A percentile compares a stretch with the other conserved stretches of the same genome.
These are phyloP conservation scores for Myoxocephalus aenaeus DNA, from an alignment of 2,797 vertebrate genomes.

Conservation along the genomic window DNA sequence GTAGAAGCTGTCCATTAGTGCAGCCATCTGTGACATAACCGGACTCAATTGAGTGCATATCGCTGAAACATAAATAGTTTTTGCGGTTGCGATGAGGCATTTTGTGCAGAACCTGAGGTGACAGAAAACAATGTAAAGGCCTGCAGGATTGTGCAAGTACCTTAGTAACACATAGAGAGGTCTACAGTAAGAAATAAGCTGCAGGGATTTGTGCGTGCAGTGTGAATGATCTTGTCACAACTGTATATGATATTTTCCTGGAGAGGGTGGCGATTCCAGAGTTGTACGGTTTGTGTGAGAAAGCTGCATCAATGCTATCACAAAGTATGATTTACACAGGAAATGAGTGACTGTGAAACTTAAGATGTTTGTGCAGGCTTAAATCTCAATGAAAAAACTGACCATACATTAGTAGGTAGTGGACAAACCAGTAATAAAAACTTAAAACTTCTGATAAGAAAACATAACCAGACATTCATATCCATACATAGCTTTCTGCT, in stretches of 20 bases:
- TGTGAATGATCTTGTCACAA: constrained; percentile 24
- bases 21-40: constrained; percentile 11
- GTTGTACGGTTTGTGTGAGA: neutral
- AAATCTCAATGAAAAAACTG: neutral
- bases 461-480: constrained; percentile 3
- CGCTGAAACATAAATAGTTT: constrained; percentile 25
- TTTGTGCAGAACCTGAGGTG: constrained; percentile 22
- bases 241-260: neutral
- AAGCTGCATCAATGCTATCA: neutral
- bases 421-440: neutral
- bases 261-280: neutral
- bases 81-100: neutral
- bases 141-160: constrained; percentile 14
- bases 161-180: constrained; percentile 25
- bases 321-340: neutral
- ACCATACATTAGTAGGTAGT: neutral
- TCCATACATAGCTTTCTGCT: constrained; percentile 14
- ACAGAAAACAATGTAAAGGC: constrained; percentile 17
- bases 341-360: neutral
- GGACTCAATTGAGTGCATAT: constrained; percentile 18
- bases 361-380: neutral
- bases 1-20: constrained; percentile 16
- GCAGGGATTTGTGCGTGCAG: constrained; percentile 8
- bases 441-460: constrained; percentile 1
- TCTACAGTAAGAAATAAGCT: constrained; percentile 17